Percentiles rank a stretch among this genome's conserved stretches.
phyloP scores from a whole-genome alignment of 2,113 vertebrate species.

The Jaculus jaculus region DNA sequence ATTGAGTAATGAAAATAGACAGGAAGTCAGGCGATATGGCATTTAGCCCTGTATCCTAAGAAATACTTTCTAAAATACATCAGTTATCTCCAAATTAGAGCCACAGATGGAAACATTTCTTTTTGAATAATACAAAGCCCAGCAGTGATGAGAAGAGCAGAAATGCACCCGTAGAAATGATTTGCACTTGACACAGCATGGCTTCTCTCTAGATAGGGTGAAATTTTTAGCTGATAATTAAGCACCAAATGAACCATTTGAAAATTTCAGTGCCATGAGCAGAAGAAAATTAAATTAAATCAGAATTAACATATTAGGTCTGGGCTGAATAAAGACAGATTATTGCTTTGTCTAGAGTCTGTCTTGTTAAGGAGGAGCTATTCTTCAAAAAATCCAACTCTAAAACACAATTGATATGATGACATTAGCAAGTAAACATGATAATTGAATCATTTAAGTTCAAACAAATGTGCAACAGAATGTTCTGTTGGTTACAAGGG shows the following conservation, averaged over 20 bases:
- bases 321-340: constrained; percentile 79
- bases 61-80: constrained; percentile 56
- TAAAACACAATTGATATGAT: constrained; percentile 62
- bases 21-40: neutral
- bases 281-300: constrained; percentile 85
- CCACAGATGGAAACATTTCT: constrained; percentile 55
- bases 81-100: constrained; percentile 68
- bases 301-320: constrained; percentile 81
- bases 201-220: constrained; percentile 71
- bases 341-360: constrained; percentile 77
- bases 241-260: constrained; percentile 85
- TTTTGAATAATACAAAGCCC: constrained; percentile 43
- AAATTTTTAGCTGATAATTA: constrained; percentile 84
- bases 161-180: constrained; percentile 70
- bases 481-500: constrained; percentile 38
- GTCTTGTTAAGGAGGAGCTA: constrained; percentile 67
- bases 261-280: constrained; percentile 79
- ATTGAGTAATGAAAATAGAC: neutral
- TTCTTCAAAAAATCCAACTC: constrained; percentile 68
- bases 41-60: neutral
- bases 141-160: constrained; percentile 27
- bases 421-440: constrained; percentile 69
- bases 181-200: constrained; percentile 72
- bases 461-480: constrained; percentile 42
- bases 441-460: constrained; percentile 62